Evolutionary conservation across 2,113 vertebrate species (phyloP).

Genomic region (Trogon melanurus): DNA sequence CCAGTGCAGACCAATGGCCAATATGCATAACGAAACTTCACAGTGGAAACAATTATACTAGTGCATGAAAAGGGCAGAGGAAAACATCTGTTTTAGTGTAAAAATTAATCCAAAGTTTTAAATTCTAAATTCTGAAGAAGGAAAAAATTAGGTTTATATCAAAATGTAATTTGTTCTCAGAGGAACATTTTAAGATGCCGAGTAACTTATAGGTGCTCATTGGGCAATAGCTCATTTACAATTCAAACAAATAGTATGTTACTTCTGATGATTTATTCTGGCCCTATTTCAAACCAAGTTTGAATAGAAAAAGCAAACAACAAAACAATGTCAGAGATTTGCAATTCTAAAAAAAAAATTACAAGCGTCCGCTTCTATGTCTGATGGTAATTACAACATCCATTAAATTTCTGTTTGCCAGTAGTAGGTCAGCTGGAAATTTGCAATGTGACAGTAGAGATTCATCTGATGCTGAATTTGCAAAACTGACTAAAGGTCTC

Average conservation of each 20-base stretch:
- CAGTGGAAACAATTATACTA: neutral
- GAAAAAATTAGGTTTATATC: rapidly evolving
- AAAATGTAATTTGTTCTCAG: neutral
- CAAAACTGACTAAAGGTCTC: slow-evolving; percentile 32
- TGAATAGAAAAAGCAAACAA: neutral
- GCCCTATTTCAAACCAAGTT: neutral
- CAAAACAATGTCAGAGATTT: neutral
- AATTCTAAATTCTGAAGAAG: neutral
- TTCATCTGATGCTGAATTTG: neutral
- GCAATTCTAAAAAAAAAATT: neutral
- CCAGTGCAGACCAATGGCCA: neutral
- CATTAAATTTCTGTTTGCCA: neutral
- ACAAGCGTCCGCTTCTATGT: neutral
- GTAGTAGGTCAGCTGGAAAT: neutral
- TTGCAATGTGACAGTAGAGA: neutral
- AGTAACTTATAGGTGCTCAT: neutral
- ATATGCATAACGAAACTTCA: neutral
- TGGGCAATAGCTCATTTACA: neutral
- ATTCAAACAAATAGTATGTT: neutral
- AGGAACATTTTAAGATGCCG: neutral
- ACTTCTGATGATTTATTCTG: neutral
- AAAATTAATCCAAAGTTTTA: neutral
- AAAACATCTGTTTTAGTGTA: neutral
- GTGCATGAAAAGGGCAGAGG: neutral
- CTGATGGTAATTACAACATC: neutral